Base-by-base conservation (phyloP, 2,797 vertebrate genomes). In the Mycteria americana region DNA sequence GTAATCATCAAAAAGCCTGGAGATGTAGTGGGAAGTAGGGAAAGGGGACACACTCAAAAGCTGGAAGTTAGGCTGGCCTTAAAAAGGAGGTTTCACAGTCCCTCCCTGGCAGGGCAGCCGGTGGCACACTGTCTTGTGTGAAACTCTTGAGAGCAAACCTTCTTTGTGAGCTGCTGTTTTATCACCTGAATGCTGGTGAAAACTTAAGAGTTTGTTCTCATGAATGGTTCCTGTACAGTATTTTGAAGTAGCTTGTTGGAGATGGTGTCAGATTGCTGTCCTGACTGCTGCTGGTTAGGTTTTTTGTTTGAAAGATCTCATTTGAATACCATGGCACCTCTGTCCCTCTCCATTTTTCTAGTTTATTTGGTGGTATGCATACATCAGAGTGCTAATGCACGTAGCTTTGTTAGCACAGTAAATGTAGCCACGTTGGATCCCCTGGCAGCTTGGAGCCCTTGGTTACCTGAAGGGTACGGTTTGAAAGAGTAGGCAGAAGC, bases 311-410 rank as follows among this genome's bases (percentile, higher is more conserved):
- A 83, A 85, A 68, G 28, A 21, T 75, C 16, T 81, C 15, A 8
- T 22, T 74, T 53, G 54, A 54, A 22, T 86, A 18, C n/a, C 3
- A 0, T 2, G 9, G 14, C 37, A 13, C 18, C 15, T 21, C 39
- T 63, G 35, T 62, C 16, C 16, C 63, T 79, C 70, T 19, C 31
- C 7, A 0, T 56, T 45, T 48, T 43, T 25, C 21, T 37, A 1
- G 45, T 56, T 85, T 6, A 12, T 74, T 56, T 39, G 31, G 14
- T 31, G 19, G 15, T 6, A 0, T 18, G 15, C 21, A 0, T 45
- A 1, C 19, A 7, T 31, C 13, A 18, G 23, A 27, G 54, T 13
- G 45, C 19, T 30, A 7, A 2, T 6, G 16, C 15, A 5, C 2
- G 2, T 6, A 22, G 50, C 46, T 82, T 5, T 85, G 24, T 7